Evolutionary conservation across 2,888 invertebrate species (phyloP).

Genomic region (Drosophila basisetae): DNA sequence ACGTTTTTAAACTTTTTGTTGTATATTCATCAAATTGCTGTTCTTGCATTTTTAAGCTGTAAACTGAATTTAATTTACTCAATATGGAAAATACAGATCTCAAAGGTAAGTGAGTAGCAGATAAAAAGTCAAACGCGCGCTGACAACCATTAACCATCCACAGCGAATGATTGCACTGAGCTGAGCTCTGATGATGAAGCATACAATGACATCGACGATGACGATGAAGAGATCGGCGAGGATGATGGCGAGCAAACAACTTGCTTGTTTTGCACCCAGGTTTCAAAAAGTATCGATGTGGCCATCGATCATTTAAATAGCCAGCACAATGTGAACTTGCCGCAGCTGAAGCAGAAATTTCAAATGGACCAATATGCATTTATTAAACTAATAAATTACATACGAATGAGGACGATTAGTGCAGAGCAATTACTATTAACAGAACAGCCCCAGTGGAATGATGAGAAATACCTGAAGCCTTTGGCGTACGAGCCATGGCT

Average conservation of each 20-base stretch:
- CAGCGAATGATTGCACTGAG: conserved; percentile 12
- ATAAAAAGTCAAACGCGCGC: not conserved
- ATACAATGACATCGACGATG: conserved; percentile 62
- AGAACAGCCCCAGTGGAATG: conserved; percentile 88
- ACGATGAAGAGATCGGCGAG: conserved; percentile 86
- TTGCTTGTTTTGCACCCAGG: conserved; percentile 91
- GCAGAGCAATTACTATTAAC: conserved; percentile 87
- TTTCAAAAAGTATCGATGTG: conserved; percentile 87
- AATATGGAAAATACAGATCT: conserved; percentile 40
- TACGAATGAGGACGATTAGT: conserved; percentile 88
- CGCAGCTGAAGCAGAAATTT: conserved; percentile 88
- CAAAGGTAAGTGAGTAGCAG: conserved; percentile 17
- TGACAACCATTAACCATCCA: not conserved
- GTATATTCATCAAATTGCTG: not conserved
- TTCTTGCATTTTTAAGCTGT: not conserved
- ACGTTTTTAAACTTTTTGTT: conserved; percentile 29
- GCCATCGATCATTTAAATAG: conserved; percentile 89
- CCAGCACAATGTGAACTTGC: conserved; percentile 89
- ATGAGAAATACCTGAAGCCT: conserved; percentile 92
- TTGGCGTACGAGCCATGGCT: conserved; percentile 92
- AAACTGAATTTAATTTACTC: not conserved
- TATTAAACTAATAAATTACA: conserved; percentile 92
- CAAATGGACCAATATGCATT: conserved; percentile 93
- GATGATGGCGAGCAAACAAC: conserved; percentile 82
- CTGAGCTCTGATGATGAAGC: conserved; percentile 60